These are phyloP conservation scores for Leptoclinus maculatus DNA, from an alignment of 2,797 vertebrate species.

Conservation along the genomic window DNA sequence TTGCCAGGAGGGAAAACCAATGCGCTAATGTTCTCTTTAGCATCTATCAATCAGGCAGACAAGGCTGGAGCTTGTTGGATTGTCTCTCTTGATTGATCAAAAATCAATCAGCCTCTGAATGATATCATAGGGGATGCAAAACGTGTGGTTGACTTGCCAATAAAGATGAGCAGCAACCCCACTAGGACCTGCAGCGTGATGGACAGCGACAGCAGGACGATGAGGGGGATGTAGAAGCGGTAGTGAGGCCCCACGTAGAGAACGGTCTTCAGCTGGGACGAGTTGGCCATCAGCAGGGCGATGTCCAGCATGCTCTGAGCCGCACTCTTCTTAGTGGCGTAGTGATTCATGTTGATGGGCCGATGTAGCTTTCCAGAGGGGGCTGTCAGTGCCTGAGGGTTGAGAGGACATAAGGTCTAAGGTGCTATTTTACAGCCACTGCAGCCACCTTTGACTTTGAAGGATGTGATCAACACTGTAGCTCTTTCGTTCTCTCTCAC, in stretches of 20 bases:
- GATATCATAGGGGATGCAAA: not conserved
- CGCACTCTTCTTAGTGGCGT: slow-evolving; percentile 91
- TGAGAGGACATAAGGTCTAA: not conserved
- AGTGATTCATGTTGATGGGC: slow-evolving; percentile 88
- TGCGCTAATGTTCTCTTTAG: not conserved
- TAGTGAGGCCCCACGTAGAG: slow-evolving; percentile 86
- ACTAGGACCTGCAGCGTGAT: slow-evolving; percentile 87
- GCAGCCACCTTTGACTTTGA: not conserved
- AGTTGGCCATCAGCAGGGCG: slow-evolving; percentile 91
- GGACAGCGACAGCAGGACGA: slow-evolving; percentile 88
- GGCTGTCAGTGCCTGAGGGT: slow-evolving; percentile 11
- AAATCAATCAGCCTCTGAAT: not conserved
- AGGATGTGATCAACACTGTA: not conserved
- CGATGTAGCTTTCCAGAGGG: not conserved
- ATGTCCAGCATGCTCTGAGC: slow-evolving; percentile 93
- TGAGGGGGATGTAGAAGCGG: slow-evolving; percentile 84
- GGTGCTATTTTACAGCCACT: not conserved
- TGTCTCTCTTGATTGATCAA: not conserved
- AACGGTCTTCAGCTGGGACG: slow-evolving; percentile 88
- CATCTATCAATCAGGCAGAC: not conserved
- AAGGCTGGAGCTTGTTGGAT: not conserved
- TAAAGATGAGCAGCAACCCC: slow-evolving; percentile 82
- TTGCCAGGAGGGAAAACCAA: not conserved
- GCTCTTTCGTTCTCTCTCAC: not conserved
- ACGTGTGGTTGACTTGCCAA: slow-evolving; percentile 60